Evolutionary conservation across 2,888 invertebrate genomes (phyloP).

Genomic region (Epirrhoe alternata): DNA sequence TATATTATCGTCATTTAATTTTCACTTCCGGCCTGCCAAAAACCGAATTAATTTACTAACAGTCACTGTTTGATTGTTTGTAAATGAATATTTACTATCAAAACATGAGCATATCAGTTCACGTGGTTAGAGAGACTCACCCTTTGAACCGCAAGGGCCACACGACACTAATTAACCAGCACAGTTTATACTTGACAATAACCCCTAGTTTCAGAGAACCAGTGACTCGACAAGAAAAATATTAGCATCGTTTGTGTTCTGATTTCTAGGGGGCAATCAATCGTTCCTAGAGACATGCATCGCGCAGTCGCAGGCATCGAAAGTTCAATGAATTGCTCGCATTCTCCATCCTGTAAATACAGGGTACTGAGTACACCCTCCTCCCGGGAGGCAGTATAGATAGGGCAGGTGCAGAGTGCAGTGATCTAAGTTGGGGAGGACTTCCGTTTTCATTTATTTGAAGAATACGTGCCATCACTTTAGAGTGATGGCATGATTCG

Average conservation of each 20-base stretch:
- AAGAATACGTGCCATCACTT: neutral
- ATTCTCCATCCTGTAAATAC: neutral
- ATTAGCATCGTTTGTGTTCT: neutral
- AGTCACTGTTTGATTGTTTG: too few relatives aligned
- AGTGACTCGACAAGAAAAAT: too few relatives aligned
- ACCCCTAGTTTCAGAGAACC: too few relatives aligned
- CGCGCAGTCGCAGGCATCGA: constrained; percentile 8
- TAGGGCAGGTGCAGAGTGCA: neutral
- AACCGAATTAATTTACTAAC: too few relatives aligned
- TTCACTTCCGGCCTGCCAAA: neutral
- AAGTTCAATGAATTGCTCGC: constrained; percentile 5
- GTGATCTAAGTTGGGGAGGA: neutral
- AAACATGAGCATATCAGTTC: neutral
- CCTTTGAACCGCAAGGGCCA: constrained; percentile 2
- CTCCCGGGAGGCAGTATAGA: neutral
- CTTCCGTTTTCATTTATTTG: neutral
- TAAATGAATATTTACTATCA: neutral
- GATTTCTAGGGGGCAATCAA: neutral
- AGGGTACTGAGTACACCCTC: neutral
- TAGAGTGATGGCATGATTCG: too few relatives aligned
- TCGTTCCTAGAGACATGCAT: neutral
- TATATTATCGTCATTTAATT: too few relatives aligned
- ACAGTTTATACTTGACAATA: neutral
- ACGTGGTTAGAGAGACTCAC: neutral
- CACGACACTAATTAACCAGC: neutral